Evolutionary conservation across 2,888 invertebrate genomes (phyloP).

Genomic region (Hydroisotoma schaefferi): DNA sequence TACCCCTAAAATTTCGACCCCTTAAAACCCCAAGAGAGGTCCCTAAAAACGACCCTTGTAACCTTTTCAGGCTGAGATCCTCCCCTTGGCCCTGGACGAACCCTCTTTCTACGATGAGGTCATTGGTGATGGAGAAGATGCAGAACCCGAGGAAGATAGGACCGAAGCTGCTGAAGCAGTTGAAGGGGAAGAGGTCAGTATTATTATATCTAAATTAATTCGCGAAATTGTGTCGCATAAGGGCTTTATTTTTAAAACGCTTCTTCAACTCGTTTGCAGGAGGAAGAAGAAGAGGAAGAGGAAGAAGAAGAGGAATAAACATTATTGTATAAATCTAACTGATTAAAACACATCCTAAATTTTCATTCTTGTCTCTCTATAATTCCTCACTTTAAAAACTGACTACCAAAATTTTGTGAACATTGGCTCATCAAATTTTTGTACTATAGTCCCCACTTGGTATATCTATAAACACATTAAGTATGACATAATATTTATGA

Average conservation of each 20-base stretch:
- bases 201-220: not conserved
- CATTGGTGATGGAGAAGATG: conserved; percentile 55
- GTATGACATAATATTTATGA: too few species aligned
- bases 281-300: conserved; percentile 33
- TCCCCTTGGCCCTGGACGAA: conserved; percentile 24
- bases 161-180: conserved; percentile 61
- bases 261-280: conserved; percentile 12
- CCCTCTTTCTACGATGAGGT: conserved; percentile 34
- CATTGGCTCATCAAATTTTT: too few species aligned
- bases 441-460: too few species aligned
- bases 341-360: conserved; percentile 7
- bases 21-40: too few species aligned
- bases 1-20: too few species aligned
- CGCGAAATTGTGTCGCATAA: not conserved
- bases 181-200: conserved; percentile 62
- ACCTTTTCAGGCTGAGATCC: conserved; percentile 12
- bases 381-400: too few species aligned
- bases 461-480: too few species aligned
- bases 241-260: conserved; percentile 1
- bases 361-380: conserved; percentile 3
- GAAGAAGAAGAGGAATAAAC: conserved; percentile 30
- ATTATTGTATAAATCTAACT: not conserved
- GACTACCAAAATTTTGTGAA: too few species aligned
- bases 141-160: conserved; percentile 70
- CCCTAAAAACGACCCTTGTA: not conserved